Base-by-base conservation (phyloP, 1,140 invertebrate genomes). In the Manduca sexta region DNA sequence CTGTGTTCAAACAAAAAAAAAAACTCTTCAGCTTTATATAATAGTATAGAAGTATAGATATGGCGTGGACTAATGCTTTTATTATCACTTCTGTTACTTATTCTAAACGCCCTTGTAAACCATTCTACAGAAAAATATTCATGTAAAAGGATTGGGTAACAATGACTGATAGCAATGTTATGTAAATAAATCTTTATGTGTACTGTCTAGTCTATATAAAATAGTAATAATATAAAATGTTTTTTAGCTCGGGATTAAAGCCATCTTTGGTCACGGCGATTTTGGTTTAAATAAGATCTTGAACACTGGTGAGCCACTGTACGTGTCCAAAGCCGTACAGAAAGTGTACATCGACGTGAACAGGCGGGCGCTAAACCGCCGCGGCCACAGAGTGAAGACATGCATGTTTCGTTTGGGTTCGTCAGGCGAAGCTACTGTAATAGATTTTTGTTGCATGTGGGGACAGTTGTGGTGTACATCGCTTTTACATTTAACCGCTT, bases 271-370 rank as follows among this genome's bases (percentile, higher is more conserved):
- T 37, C 17, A 15, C 0, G 0, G 3, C 0, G 53, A 70, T 35
- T 80, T 73, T 2, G 78, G 76, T 8, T 34, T 84, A 14, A 74
- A 65, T 2, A 79, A 79, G 39, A 16, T 84, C 2, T 49, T 84
- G 33, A 61, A 72, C 42, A 58, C 46, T 2, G 29, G 47, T 0
- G 78, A 82, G 42, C 17, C 42, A 2, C 39, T 84, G 29, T 70
- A 43, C 18, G 78, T 84, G 10, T 82, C 81, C 0, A 82, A 79
- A 41, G 81, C 74, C 0, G 54, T 84, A 12, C 78, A 82, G 34
- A 82, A 80, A 44, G 78, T 74, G 0, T 84, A 78, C 37, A 80
- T 82, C 33, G 76, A 84, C 44, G 74, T 82, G 0, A 79, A 82
- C 41, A 84, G 35, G 81, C 80, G 41, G 81, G 81, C 0, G 74